These are phyloP conservation scores for Candidula unifasciata DNA, from an alignment of 2,888 invertebrate genomes.

Conservation along the genomic window DNA sequence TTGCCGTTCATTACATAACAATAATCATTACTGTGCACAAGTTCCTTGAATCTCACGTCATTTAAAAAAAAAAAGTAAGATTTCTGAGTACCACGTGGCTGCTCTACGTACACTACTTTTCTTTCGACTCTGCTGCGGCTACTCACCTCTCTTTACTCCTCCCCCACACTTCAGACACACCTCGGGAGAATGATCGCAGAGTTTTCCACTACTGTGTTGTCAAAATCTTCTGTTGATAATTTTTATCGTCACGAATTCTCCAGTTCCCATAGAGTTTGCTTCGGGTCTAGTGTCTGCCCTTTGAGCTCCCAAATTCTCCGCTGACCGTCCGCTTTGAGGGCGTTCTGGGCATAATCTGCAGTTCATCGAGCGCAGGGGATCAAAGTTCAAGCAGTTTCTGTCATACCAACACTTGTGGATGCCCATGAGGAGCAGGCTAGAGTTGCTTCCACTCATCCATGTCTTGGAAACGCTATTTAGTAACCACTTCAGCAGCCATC, in stretches of 20 bases:
- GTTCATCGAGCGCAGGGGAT: slow-evolving; percentile 21
- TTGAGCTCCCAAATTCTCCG: slow-evolving; percentile 17
- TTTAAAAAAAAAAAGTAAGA: too few species aligned
- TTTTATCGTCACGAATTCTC: neutral
- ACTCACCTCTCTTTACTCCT: too few species aligned
- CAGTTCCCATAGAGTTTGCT: slow-evolving; percentile 13
- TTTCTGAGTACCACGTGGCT: too few species aligned
- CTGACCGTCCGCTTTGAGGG: neutral
- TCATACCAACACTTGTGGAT: slow-evolving; percentile 27
- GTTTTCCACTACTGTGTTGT: neutral
- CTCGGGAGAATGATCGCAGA: neutral
- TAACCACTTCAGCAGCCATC: slow-evolving; percentile 13
- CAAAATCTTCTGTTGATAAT: neutral
- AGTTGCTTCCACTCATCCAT: slow-evolving; percentile 24
- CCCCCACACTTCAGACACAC: neutral
- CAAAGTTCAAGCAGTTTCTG: slow-evolving; percentile 39
- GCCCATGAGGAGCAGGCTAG: slow-evolving; percentile 30
- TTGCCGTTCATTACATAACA: too few species aligned
- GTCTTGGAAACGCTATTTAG: neutral
- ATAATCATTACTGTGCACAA: too few species aligned
- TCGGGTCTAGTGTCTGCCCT: slow-evolving; percentile 7
- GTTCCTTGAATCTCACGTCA: too few species aligned
- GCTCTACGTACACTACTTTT: too few species aligned
- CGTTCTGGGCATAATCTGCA: slow-evolving; percentile 24
- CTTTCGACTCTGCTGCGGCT: too few species aligned